phyloP scores from a whole-genome alignment of 2,797 vertebrate species.

The Australoheros facetus region DNA sequence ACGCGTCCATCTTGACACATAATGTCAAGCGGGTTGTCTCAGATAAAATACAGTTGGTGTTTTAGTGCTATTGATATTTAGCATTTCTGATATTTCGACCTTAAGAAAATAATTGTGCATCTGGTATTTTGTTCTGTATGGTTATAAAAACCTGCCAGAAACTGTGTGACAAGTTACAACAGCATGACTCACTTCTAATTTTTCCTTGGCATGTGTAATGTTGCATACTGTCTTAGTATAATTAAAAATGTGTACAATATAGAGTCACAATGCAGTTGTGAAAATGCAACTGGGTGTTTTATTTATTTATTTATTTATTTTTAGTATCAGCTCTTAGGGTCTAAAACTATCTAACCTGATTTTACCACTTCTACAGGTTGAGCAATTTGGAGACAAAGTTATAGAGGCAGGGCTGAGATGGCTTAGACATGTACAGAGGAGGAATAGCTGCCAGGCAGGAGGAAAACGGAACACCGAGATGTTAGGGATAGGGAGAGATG shows the following conservation, averaged over 20 bases:
- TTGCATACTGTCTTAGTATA: neutral
- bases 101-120: neutral
- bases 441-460: neutral
- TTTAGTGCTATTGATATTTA: neutral
- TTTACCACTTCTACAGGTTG: neutral
- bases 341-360: neutral
- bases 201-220: neutral
- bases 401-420: neutral
- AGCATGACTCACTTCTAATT: constrained; percentile 30
- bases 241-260: neutral
- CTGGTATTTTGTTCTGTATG: constrained; percentile 5
- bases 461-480: neutral
- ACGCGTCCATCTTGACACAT: neutral
- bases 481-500: neutral
- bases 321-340: neutral
- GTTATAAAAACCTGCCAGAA: constrained; percentile 10
- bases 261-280: neutral
- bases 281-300: neutral
- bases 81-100: neutral
- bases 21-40: neutral
- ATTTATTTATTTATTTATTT: neutral
- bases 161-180: neutral
- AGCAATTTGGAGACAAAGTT: neutral
- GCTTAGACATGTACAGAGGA: neutral
- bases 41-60: neutral